Conservation (phyloP, 30 jellyfish, hydroid and myxozoan species). For the Chrysaora quinquecirrha region DNA sequence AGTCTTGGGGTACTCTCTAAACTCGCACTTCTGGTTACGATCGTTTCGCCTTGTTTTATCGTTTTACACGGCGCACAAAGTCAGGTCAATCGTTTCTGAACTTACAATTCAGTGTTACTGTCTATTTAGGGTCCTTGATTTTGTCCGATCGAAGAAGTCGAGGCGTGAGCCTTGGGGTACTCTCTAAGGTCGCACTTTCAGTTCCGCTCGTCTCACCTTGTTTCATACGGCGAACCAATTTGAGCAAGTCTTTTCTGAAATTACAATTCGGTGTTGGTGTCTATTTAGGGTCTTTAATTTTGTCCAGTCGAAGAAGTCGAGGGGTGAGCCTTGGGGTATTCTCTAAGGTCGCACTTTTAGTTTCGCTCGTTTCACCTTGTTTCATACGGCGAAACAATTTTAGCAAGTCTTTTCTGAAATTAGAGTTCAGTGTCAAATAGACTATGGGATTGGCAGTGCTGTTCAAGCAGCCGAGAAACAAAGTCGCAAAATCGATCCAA, state of each 20-base stretch:
- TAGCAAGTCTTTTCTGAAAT: conserved; percentile 30
- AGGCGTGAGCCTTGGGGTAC: neutral
- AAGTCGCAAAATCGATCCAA: conserved; percentile 32
- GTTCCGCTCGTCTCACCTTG: neutral
- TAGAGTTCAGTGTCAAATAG: conserved; percentile 44
- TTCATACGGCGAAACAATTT: neutral
- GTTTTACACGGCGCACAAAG: too few relatives aligned
- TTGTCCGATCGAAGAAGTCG: too few relatives aligned
- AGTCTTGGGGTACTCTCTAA: too few relatives aligned
- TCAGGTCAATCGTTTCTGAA: too few relatives aligned
- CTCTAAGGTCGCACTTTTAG: neutral
- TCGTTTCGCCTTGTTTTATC: too few relatives aligned
- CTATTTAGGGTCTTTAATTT: too few relatives aligned
- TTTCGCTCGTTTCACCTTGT: neutral
- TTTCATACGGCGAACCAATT: neutral
- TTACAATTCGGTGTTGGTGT: conserved; percentile 33
- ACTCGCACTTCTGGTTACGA: too few relatives aligned
- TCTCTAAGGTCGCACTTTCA: neutral
- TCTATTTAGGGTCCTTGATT: too few relatives aligned
- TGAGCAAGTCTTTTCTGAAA: conserved; percentile 28
- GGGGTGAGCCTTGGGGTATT: neutral
- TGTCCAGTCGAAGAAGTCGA: too few relatives aligned
- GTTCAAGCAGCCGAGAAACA: conserved; percentile 59
- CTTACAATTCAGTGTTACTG: too few relatives aligned
- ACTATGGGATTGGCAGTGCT: conserved; percentile 69